Evolutionary conservation across 1,140 invertebrate species (phyloP).

Genomic region (roundworm (Caenorhabditis elegans)): DNA sequence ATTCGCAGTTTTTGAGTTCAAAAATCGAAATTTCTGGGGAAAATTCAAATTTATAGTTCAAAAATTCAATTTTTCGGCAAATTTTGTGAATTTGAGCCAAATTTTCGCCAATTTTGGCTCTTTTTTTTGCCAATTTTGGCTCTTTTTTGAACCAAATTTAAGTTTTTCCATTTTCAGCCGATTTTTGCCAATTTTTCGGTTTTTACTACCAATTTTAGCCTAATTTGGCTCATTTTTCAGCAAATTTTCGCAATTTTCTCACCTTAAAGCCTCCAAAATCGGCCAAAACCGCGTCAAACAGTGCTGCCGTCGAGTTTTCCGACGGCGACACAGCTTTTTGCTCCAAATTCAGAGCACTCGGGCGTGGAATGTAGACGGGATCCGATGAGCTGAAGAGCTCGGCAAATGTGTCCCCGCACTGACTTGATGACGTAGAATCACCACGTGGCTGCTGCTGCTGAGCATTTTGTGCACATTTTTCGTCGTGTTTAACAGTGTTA

Average conservation of each 20-base stretch:
- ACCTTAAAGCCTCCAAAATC: background rate
- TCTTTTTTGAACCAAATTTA: too few relatives aligned
- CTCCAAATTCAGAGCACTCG: background rate
- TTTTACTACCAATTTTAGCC: too few relatives aligned
- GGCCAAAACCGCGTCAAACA: background rate
- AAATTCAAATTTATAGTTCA: background rate
- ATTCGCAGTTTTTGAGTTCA: background rate
- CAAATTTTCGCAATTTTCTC: background rate
- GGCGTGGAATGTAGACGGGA: background rate
- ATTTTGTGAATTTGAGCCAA: too few relatives aligned
- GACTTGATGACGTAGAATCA: background rate
- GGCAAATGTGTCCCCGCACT: background rate
- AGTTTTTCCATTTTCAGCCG: too few relatives aligned
- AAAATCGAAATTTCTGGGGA: background rate
- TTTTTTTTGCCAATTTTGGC: too few relatives aligned
- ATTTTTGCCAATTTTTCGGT: too few relatives aligned
- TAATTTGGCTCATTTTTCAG: background rate
- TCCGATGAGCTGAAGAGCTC: background rate
- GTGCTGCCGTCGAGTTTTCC: background rate
- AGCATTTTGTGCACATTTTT: too few relatives aligned
- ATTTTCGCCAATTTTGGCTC: too few relatives aligned
- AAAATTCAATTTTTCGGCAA: background rate
- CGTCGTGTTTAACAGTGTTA: background rate
- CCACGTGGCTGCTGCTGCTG: background rate
- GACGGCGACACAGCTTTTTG: background rate